Evolutionary conservation across 2,888 invertebrate species (phyloP).

Genomic region (Latrodectus elegans): DNA sequence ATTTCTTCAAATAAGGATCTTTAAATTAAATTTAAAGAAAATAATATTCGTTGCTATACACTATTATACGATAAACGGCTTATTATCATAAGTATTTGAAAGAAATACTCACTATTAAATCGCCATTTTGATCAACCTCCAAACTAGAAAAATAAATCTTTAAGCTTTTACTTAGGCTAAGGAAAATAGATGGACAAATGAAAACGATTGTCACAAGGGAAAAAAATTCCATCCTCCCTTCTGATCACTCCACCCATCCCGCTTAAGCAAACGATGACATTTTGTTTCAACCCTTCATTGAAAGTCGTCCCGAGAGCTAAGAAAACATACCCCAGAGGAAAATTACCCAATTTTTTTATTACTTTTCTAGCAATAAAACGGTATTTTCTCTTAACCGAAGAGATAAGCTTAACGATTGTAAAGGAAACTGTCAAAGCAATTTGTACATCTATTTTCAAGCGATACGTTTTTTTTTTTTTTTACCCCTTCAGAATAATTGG

Average conservation of each 20-base stretch:
- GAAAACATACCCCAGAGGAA: slow-evolving; percentile 54
- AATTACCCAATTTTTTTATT: slow-evolving; percentile 40
- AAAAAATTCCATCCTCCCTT: slow-evolving; percentile 1
- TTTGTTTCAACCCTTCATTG: slow-evolving; percentile 61
- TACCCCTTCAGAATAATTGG: slow-evolving; percentile 38
- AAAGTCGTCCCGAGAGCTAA: slow-evolving; percentile 56
- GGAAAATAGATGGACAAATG: slow-evolving; percentile 36
- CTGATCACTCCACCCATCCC: slow-evolving; percentile 15
- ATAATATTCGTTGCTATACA: neutral
- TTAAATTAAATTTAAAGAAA: neutral
- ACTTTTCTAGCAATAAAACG: slow-evolving; percentile 40
- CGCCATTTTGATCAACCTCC: slow-evolving; percentile 2
- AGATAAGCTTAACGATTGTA: neutral
- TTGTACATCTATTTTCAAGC: slow-evolving; percentile 23
- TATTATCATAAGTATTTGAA: no score
- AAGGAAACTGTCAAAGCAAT: slow-evolving; percentile 35
- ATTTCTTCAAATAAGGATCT: neutral
- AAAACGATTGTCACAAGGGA: neutral
- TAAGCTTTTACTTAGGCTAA: slow-evolving; percentile 25
- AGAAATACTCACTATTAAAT: neutral
- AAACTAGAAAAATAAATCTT: slow-evolving; percentile 48
- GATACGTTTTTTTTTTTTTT: neutral
- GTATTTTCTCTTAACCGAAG: neutral
- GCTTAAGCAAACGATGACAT: slow-evolving; percentile 67
- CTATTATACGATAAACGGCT: neutral